Conservation (phyloP, 2,797 vertebrate genomes). For the Ctenopoma kingsleyae region DNA sequence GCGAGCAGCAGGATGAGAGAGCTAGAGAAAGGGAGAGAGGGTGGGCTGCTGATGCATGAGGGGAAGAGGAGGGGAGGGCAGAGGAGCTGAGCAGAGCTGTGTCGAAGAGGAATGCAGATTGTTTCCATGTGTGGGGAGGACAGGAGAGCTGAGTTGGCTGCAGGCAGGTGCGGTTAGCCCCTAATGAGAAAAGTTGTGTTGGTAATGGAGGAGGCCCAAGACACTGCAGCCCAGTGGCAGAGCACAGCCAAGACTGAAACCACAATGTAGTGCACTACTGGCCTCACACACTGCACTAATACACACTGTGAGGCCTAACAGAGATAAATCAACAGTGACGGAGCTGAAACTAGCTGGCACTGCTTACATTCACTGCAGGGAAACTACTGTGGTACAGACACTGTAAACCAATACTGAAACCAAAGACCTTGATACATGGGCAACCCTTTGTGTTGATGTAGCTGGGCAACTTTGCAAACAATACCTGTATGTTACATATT, state of each 20-base stretch:
- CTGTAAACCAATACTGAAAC: slow-evolving; percentile 79
- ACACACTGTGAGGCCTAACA: slow-evolving; percentile 71
- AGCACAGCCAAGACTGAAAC: slow-evolving; percentile 77
- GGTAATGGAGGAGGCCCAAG: slow-evolving; percentile 83
- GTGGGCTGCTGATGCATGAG: slow-evolving; percentile 59
- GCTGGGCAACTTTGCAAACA: slow-evolving; percentile 47
- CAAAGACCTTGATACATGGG: slow-evolving; percentile 66
- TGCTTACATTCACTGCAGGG: slow-evolving; percentile 61
- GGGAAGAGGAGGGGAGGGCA: not conserved
- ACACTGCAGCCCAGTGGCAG: slow-evolving; percentile 77
- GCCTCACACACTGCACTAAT: slow-evolving; percentile 78
- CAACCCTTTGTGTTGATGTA: slow-evolving; percentile 54
- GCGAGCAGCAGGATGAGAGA: slow-evolving; percentile 67
- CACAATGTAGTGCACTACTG: slow-evolving; percentile 78
- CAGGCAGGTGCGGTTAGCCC: slow-evolving; percentile 84
- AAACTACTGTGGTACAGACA: slow-evolving; percentile 68
- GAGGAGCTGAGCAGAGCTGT: slow-evolving; percentile 51
- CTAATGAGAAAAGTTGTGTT: slow-evolving; percentile 86
- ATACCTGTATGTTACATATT: not conserved
- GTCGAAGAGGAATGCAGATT: slow-evolving; percentile 79
- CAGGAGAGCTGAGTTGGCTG: slow-evolving; percentile 76
- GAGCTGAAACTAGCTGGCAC: slow-evolving; percentile 72
- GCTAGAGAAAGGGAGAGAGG: slow-evolving; percentile 44
- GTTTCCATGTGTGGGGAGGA: slow-evolving; percentile 83
- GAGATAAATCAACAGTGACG: slow-evolving; percentile 80